Conservation (phyloP, 2,888 invertebrate genomes). For the Callinectes sapidus region DNA sequence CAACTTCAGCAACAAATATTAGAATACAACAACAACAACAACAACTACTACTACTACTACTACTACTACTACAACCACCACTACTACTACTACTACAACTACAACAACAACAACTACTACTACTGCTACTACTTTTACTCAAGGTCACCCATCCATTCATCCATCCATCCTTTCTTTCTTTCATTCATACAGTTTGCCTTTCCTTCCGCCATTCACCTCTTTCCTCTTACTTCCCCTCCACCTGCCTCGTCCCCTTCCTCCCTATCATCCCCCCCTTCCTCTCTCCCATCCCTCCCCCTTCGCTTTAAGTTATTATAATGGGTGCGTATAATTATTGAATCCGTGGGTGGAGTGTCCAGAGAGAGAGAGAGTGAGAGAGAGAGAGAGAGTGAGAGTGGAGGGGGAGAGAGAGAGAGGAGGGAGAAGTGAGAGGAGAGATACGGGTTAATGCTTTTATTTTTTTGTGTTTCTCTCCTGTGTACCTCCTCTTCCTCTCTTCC, state of each 20-base stretch:
- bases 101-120: neutral
- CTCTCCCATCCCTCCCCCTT: neutral
- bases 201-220: neutral
- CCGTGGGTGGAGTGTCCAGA: neutral
- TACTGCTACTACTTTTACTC: neutral
- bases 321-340: neutral
- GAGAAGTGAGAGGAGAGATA: neutral
- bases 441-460: constrained; percentile 10
- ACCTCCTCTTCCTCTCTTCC: neutral
- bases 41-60: neutral
- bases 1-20: neutral
- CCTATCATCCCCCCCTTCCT: neutral
- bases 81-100: neutral
- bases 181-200: constrained; percentile 2
- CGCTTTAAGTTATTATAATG: constrained; percentile 17
- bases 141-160: neutral
- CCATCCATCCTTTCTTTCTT: neutral
- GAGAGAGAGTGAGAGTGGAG: neutral
- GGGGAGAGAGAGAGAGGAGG: neutral
- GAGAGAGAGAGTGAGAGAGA: neutral
- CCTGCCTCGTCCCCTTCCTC: neutral
- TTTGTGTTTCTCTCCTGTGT: neutral
- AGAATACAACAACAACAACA: neutral
- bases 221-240: neutral
- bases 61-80: neutral